Conservation (phyloP, 2,797 vertebrate species). For the Platyrinchus mystaceus region DNA sequence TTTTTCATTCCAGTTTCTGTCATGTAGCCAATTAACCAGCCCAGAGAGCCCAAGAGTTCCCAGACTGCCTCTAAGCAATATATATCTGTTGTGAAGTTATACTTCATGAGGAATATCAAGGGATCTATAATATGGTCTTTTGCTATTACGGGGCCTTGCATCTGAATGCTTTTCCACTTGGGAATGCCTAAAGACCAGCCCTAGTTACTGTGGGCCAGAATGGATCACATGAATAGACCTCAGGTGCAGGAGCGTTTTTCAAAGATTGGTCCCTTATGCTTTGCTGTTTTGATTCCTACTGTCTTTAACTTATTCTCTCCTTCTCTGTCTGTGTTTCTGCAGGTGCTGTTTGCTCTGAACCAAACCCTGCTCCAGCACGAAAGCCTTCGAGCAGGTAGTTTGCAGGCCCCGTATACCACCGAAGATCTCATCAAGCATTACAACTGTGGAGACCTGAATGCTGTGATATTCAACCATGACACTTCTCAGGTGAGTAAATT, state of each 20-base stretch:
- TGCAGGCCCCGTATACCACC: conserved; percentile 81
- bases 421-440: conserved; percentile 87
- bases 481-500: conserved; percentile 76
- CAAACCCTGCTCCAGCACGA: conserved; percentile 83
- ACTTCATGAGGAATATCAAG: fast-evolving
- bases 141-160: neutral
- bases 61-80: neutral
- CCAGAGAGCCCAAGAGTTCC: neutral
- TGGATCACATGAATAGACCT: neutral
- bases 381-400: conserved; percentile 80
- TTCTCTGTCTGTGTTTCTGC: neutral
- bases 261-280: neutral
- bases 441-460: conserved; percentile 82
- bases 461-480: conserved; percentile 84
- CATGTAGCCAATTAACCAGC: neutral
- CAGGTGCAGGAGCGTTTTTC: neutral
- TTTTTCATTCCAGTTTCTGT: neutral
- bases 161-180: neutral
- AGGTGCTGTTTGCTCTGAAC: conserved; percentile 85
- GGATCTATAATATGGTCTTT: neutral
- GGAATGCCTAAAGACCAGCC: neutral
- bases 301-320: neutral
- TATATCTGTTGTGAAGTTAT: neutral
- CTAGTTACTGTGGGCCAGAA: neutral
- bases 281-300: neutral